Percentiles rank a stretch among this genome's conserved stretches.
phyloP scores from a whole-genome alignment of 2,113 vertebrate genomes.

The Macheiramphus alcinus region DNA sequence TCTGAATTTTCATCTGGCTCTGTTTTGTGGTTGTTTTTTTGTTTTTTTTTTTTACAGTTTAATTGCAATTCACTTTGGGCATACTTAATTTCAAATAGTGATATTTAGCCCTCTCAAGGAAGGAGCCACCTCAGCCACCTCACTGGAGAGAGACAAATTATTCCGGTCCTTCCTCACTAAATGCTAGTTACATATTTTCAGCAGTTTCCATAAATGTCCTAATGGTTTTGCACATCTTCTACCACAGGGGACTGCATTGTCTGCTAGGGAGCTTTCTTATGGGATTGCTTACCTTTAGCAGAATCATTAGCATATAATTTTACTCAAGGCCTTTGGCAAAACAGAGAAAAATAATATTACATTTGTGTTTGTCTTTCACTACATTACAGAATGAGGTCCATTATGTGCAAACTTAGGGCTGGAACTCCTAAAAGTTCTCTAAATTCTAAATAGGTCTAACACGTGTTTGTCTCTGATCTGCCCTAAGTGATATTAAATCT shows the following conservation, averaged over 20 bases:
- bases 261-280: not conserved
- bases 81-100: not conserved
- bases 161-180: not conserved
- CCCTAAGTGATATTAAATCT: not conserved
- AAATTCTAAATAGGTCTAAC: not conserved
- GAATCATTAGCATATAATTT: not conserved
- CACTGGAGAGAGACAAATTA: not conserved
- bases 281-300: not conserved
- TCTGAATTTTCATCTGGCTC: not conserved
- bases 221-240: not conserved
- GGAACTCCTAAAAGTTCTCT: not conserved
- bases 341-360: not conserved
- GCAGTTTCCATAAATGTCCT: not conserved
- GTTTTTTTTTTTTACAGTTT: not conserved
- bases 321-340: not conserved
- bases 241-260: not conserved
- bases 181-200: not conserved
- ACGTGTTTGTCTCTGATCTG: not conserved
- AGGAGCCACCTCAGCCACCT: not conserved
- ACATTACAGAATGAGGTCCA: not conserved
- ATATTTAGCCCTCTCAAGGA: not conserved
- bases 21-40: not conserved
- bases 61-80: not conserved
- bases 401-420: not conserved
- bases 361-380: not conserved